Percentiles rank a stretch among this genome's conserved stretches.
phyloP scores from a whole-genome alignment of 2,888 invertebrate species.

The Acleris literana region DNA sequence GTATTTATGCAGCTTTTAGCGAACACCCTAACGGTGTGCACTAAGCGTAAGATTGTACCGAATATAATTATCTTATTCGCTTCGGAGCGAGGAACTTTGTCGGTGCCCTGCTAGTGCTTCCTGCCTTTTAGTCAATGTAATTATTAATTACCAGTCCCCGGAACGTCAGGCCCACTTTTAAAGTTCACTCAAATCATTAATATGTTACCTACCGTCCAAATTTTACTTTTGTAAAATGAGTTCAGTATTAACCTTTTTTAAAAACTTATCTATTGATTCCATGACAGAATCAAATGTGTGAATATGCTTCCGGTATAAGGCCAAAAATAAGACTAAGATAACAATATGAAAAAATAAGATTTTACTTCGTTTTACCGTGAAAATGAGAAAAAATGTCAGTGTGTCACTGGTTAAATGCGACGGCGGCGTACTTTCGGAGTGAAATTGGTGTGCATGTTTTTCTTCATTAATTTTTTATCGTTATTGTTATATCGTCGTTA shows the following conservation, averaged over 20 bases:
- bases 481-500: no score
- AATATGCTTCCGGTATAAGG: no score
- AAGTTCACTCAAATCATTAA: slow-evolving; percentile 6
- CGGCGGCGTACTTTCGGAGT: no score
- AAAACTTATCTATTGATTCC: no score
- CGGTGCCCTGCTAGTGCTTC: slow-evolving; percentile 25
- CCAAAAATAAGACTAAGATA: no score
- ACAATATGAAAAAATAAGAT: no score
- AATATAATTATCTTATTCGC: slow-evolving; percentile 37
- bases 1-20: slow-evolving; percentile 14
- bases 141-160: slow-evolving; percentile 26
- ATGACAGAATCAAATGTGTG: background rate
- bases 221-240: background rate
- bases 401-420: no score
- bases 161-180: background rate
- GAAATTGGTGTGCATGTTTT: no score
- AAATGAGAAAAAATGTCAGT: no score
- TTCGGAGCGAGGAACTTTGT: slow-evolving; percentile 28
- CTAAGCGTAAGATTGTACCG: slow-evolving; percentile 26
- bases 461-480: no score
- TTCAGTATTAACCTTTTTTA: background rate
- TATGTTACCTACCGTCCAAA: background rate
- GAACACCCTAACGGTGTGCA: slow-evolving; percentile 16
- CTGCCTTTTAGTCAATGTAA: slow-evolving; percentile 31
- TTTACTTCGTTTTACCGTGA: no score